Evolutionary conservation across 2,797 vertebrate species (phyloP).

Genomic region (Falco peregrinus): DNA sequence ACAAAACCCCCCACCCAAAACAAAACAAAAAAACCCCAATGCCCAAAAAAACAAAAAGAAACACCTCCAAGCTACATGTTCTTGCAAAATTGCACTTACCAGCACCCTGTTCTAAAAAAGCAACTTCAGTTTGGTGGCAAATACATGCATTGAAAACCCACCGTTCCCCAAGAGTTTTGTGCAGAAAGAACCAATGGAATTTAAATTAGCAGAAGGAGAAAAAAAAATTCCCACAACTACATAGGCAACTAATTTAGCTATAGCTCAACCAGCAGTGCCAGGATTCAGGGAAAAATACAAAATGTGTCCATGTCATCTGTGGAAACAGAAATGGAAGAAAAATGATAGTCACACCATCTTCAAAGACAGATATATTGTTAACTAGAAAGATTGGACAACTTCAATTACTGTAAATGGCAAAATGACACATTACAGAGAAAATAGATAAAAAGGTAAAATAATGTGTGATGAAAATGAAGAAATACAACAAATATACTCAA

Average conservation of each 20-base stretch:
- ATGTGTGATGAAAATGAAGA: background rate
- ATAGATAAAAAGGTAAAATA: background rate
- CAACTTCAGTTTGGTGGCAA: background rate
- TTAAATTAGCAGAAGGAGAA: background rate
- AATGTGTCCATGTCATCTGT: background rate
- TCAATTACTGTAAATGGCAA: background rate
- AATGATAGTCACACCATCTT: background rate
- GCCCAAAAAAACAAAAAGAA: too few species aligned
- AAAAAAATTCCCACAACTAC: background rate
- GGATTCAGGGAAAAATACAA: background rate
- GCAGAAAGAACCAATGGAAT: background rate
- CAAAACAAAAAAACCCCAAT: background rate
- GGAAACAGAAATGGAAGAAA: background rate
- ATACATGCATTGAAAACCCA: background rate
- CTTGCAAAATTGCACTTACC: background rate
- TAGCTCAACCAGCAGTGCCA: background rate
- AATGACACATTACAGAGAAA: background rate
- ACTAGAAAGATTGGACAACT: background rate
- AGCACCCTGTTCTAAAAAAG: background rate
- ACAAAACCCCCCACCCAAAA: too few species aligned
- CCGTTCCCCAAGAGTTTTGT: background rate
- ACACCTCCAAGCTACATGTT: background rate
- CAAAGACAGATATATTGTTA: background rate
- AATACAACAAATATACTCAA: background rate
- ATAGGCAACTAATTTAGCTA: background rate